Conservation (phyloP, 1,140 invertebrate species). For the Tetraneura akinire region DNA sequence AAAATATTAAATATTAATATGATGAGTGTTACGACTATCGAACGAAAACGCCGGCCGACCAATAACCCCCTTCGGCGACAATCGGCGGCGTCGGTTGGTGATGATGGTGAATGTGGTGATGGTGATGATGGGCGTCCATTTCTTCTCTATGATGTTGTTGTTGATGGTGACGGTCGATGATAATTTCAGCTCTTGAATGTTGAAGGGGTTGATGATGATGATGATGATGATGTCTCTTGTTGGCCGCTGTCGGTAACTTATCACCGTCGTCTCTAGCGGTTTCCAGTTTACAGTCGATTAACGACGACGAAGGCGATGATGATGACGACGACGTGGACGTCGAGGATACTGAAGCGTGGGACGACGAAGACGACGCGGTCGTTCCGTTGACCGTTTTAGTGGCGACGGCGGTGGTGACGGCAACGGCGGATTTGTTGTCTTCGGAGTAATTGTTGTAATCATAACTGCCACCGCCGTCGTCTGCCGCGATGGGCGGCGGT, state of each 20-base stretch:
- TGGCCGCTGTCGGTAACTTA: background rate
- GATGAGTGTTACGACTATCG: too few species aligned
- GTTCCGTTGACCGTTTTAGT: background rate
- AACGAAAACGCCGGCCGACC: slow-evolving; percentile 32
- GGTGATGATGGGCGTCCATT: background rate
- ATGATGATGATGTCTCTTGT: background rate
- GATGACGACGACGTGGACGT: background rate
- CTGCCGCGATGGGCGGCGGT: background rate
- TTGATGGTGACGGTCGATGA: background rate
- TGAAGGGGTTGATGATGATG: too few species aligned
- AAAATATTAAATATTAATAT: too few species aligned
- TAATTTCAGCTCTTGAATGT: background rate
- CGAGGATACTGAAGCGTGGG: background rate
- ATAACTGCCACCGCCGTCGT: background rate
- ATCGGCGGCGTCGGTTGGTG: background rate
- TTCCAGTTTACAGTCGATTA: background rate
- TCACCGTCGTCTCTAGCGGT: background rate
- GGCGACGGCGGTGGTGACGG: background rate
- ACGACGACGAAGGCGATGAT: background rate
- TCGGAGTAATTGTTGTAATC: background rate
- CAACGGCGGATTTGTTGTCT: background rate
- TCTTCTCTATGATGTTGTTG: slow-evolving; percentile 7
- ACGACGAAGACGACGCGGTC: background rate
- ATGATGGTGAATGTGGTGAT: slow-evolving; percentile 7
- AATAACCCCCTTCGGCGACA: background rate